A percentile compares a stretch with the other conserved stretches of the same genome.
phyloP scores from a whole-genome alignment of 2,797 vertebrate species.

The Poecilia wingei region DNA sequence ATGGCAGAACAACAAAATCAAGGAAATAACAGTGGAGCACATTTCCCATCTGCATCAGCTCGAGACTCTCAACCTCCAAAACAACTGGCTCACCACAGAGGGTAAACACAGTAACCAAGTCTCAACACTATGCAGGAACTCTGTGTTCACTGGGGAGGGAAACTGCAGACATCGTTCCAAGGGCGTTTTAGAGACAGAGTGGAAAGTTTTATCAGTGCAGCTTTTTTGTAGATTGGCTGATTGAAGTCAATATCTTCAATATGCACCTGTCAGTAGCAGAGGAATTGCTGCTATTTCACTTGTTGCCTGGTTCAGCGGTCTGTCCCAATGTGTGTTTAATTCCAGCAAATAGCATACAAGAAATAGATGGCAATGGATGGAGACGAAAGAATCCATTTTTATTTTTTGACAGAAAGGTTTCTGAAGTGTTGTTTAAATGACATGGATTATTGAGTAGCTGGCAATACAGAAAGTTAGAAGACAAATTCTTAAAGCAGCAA shows the following conservation, averaged over 20 bases:
- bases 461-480: neutral
- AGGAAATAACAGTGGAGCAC: slow-evolving; percentile 88
- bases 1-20: slow-evolving; percentile 93
- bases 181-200: neutral
- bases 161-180: neutral
- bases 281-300: neutral
- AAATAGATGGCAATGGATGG: neutral
- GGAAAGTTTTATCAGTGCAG: neutral
- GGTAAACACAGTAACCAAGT: slow-evolving; percentile 78
- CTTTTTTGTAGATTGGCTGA: neutral
- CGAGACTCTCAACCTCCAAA: slow-evolving; percentile 96
- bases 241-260: slow-evolving; percentile 2
- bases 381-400: neutral
- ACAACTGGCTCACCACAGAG: slow-evolving; percentile 92
- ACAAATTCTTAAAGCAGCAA: neutral
- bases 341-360: neutral
- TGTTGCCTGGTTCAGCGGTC: neutral
- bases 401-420: neutral
- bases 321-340: neutral
- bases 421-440: neutral
- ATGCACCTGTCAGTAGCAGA: neutral
- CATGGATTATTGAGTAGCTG: neutral
- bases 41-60: slow-evolving; percentile 88
- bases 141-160: neutral
- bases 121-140: slow-evolving; percentile 4